Evolutionary conservation across 2,888 invertebrate genomes (phyloP).

Genomic region (Phragmatobia fuliginosa): DNA sequence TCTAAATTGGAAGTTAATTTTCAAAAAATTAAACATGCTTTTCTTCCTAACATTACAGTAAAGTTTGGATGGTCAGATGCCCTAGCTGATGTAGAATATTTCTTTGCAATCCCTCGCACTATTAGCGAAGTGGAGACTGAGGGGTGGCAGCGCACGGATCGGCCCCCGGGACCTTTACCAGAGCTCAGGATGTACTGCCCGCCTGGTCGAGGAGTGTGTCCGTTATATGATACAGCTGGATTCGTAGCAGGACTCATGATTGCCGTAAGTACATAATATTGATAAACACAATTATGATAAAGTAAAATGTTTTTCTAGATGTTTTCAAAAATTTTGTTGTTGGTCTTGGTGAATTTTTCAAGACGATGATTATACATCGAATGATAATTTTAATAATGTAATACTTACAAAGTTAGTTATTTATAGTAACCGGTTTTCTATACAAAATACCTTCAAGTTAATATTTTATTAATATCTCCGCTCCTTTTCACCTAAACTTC

Average conservation of each 20-base stretch:
- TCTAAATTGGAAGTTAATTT: neutral
- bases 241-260: slow-evolving; percentile 80
- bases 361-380: neutral
- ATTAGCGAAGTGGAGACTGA: slow-evolving; percentile 70
- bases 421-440: neutral
- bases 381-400: neutral
- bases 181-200: slow-evolving; percentile 80
- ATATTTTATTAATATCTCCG: neutral
- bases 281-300: neutral
- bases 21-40: neutral
- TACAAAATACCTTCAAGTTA: neutral
- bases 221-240: slow-evolving; percentile 76
- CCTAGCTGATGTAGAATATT: slow-evolving; percentile 76
- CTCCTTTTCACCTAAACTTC: neutral
- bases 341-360: neutral
- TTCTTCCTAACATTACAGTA: slow-evolving; percentile 54
- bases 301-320: too few species aligned
- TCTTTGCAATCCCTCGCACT: slow-evolving; percentile 79
- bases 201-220: slow-evolving; percentile 71
- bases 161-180: slow-evolving; percentile 68
- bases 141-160: slow-evolving; percentile 73
- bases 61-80: slow-evolving; percentile 82
- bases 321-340: neutral
- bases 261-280: slow-evolving; percentile 65
- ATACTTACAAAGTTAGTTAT: neutral